Conservation (phyloP, 2,113 vertebrate species). For the Apistogramma diplotaenia region DNA sequence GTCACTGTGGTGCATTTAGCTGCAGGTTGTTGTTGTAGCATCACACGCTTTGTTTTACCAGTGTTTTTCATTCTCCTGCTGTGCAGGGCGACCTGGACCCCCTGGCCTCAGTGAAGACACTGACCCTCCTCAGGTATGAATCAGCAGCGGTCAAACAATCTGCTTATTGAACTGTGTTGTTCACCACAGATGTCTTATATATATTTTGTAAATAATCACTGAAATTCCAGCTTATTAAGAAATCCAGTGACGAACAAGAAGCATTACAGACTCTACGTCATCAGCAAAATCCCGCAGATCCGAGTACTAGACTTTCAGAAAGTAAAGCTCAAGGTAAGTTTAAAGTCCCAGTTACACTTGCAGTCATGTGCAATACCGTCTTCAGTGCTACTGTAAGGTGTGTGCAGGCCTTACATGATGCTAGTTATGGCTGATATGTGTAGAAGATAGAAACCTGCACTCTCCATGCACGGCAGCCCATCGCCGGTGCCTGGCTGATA, state of each 20-base stretch:
- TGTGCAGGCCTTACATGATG: neutral
- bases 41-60: neutral
- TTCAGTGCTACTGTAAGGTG: neutral
- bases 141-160: neutral
- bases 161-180: neutral
- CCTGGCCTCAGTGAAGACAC: constrained; percentile 85
- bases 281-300: constrained; percentile 94
- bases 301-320: constrained; percentile 98
- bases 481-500: too few species aligned
- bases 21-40: neutral
- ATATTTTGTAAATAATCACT: neutral
- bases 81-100: constrained; percentile 93
- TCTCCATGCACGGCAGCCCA: too few species aligned
- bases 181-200: neutral
- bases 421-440: neutral
- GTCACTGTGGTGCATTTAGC: neutral
- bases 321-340: constrained; percentile 95
- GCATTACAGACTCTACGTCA: constrained; percentile 95
- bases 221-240: constrained; percentile 83
- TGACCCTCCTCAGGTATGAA: constrained; percentile 89
- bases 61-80: neutral
- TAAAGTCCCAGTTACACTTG: neutral
- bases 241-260: constrained; percentile 99
- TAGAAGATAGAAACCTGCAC: neutral
- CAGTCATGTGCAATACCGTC: neutral